These are phyloP conservation scores for Antheraea yamamai DNA, from an alignment of 2,888 invertebrate genomes.

Conservation along the genomic window DNA sequence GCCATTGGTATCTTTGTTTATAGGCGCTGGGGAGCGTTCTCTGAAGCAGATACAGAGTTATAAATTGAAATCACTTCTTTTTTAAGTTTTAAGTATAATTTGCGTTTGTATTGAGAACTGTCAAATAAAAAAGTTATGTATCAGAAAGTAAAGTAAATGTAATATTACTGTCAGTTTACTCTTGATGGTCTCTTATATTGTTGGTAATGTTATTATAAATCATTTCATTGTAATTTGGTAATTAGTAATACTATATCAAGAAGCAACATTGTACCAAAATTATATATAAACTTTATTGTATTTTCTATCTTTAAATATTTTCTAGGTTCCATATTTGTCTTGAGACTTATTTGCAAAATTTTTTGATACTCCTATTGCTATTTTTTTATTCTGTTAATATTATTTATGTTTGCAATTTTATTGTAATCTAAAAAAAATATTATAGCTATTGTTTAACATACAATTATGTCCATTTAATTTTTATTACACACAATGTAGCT, in stretches of 20 bases:
- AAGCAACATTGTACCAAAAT: background rate
- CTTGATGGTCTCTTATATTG: slow-evolving; percentile 26
- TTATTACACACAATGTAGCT: background rate
- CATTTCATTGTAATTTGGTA: background rate
- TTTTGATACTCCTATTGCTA: background rate
- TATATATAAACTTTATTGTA: background rate
- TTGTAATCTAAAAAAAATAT: background rate
- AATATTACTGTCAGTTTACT: slow-evolving; percentile 24
- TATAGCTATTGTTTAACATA: background rate
- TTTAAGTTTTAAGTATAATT: slow-evolving; percentile 40
- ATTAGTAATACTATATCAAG: background rate
- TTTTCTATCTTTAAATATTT: background rate
- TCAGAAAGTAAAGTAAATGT: background rate
- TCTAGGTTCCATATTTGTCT: no score
- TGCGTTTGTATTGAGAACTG: slow-evolving; percentile 26
- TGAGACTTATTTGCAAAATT: no score
- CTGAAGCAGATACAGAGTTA: slow-evolving; percentile 57
- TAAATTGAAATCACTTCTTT: slow-evolving; percentile 34
- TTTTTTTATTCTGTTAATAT: background rate
- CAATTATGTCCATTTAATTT: background rate
- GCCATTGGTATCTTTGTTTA: slow-evolving; percentile 73
- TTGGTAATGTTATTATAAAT: background rate
- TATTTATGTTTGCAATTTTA: background rate
- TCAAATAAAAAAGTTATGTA: slow-evolving; percentile 4
- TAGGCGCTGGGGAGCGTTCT: slow-evolving; percentile 67